A percentile compares a stretch with the other conserved stretches of the same genome.
phyloP scores from a whole-genome alignment of 2,113 vertebrate genomes.

The Stigmatopora argus region DNA sequence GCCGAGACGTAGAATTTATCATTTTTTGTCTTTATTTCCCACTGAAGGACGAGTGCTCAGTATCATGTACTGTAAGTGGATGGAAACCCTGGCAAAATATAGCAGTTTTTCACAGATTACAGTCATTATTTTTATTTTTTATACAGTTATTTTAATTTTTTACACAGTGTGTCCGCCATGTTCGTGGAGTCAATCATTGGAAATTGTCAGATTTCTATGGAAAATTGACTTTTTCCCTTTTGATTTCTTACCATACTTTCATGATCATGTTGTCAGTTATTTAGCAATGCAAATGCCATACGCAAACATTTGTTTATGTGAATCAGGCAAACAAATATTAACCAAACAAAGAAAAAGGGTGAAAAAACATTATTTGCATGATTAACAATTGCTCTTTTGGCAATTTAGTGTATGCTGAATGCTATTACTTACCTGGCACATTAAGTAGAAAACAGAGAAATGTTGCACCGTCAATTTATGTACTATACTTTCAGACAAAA shows the following conservation, averaged over 20 bases:
- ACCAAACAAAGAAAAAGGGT: not conserved
- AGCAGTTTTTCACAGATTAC: too few relatives aligned
- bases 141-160: too few relatives aligned
- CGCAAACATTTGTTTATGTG: too few relatives aligned
- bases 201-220: not conserved
- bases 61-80: not conserved
- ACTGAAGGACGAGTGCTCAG: too few relatives aligned
- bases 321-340: not conserved
- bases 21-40: too few relatives aligned
- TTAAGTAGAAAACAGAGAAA: conserved; percentile 18
- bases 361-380: not conserved
- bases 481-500: conserved; percentile 33
- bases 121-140: too few relatives aligned
- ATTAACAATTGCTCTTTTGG: not conserved
- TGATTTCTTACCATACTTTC: not conserved
- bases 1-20: too few relatives aligned
- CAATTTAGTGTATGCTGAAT: not conserved
- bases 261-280: not conserved
- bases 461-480: conserved; percentile 19
- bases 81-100: too few relatives aligned
- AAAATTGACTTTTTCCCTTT: not conserved
- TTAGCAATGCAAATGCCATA: too few relatives aligned
- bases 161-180: not conserved
- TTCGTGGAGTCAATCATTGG: not conserved
- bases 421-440: conserved; percentile 11